Evolutionary conservation across 2,888 invertebrate genomes (phyloP).

Genomic region (Melangyna quadrimaculata): DNA sequence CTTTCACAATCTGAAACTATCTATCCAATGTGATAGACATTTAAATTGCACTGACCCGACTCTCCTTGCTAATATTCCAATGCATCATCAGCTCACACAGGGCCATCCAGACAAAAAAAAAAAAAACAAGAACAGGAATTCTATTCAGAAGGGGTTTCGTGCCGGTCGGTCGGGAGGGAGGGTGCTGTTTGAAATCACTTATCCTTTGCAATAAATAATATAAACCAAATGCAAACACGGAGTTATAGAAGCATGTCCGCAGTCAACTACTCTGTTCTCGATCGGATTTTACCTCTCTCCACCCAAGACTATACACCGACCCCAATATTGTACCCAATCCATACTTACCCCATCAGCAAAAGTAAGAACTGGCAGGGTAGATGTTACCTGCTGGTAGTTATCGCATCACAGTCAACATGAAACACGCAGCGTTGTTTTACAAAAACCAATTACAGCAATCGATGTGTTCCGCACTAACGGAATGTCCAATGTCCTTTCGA

Average conservation of each 20-base stretch:
- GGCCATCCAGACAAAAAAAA: neutral
- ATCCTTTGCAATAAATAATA: constrained; percentile 63
- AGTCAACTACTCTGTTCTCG: constrained; percentile 31
- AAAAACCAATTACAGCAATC: constrained; percentile 70
- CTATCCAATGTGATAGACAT: constrained; percentile 66
- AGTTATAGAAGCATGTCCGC: constrained; percentile 32
- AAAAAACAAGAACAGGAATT: neutral
- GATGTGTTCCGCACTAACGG: constrained; percentile 67
- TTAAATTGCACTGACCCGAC: constrained; percentile 52
- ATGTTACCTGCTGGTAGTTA: constrained; percentile 36
- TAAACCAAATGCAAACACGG: constrained; percentile 55
- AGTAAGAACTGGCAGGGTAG: neutral
- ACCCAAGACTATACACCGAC: neutral
- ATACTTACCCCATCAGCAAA: neutral
- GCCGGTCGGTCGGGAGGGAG: too few species aligned
- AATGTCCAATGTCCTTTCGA: constrained; percentile 69
- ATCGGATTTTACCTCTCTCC: neutral
- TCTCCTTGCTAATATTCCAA: neutral
- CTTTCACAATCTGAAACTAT: constrained; percentile 54
- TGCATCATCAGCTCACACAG: constrained; percentile 24
- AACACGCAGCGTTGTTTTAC: constrained; percentile 68
- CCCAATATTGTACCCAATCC: neutral
- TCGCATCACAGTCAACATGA: constrained; percentile 67
- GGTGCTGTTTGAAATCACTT: constrained; percentile 50
- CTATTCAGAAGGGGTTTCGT: neutral